Base-by-base conservation (phyloP, 2,113 vertebrate species). In the Suricata suricatta region DNA sequence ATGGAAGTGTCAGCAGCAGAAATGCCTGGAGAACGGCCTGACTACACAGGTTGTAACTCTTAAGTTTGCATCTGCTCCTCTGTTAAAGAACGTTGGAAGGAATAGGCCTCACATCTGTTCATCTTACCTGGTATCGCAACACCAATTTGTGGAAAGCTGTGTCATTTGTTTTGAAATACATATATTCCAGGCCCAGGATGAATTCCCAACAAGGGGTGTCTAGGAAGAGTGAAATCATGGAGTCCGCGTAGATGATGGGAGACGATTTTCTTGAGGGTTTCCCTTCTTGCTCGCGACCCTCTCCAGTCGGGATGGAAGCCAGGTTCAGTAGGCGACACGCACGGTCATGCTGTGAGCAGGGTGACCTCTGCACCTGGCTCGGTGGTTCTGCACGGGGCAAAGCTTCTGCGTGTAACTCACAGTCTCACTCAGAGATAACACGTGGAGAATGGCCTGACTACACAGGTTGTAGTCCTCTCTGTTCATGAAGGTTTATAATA, bases 121-220 rank as follows among this genome's bases (percentile, higher is more conserved):
- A 93, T 95, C 63, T 93, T 85, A 33, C 50, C 57, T 44, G 14
- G 31, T 92, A 16, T 97, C 90, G 23, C 50, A 88, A 60, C 13
- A 88, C 21, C 31, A 77, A 7, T 66, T 88, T 81, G 35, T 17
- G 14, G 41, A 93, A 95, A 90, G 47, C 16, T 27, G 31, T 52
- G 71, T 19, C 17, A 3, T 88, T 90, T 92, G 14, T 88, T 90
- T 90, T 38, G 93, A 95, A 95, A 88, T 64, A 31, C 1, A 14
- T 27, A 13, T 11, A 29, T 41, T 57, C 44, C 41, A 77, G 41
- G 74, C 74, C 27, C 88, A 81, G 50, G 27, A 54, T 80, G 41
- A 93, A 57, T 64, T 93, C 33, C 83, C 77, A 63, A 31, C 7
- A 38, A 63, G n/a, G 84, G 31, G 31, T 31, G 2, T 93, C 7